phyloP scores from a whole-genome alignment of 2,888 invertebrate species.

The Aproaerema taeniolella region DNA sequence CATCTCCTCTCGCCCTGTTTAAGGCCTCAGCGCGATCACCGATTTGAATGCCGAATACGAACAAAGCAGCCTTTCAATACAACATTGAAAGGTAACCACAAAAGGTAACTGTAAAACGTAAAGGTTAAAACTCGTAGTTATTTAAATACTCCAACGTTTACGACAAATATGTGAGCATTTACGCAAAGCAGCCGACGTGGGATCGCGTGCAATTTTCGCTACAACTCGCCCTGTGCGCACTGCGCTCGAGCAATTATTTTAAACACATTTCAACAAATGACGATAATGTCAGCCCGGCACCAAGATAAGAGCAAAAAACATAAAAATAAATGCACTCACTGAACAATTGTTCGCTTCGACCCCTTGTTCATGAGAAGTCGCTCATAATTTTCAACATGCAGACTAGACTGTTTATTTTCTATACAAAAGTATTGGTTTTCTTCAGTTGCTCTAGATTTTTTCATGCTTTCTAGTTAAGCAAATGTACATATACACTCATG shows the following conservation, averaged over 20 bases:
- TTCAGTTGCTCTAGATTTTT: slow-evolving; percentile 8
- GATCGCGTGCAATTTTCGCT: slow-evolving; percentile 71
- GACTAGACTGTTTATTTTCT: slow-evolving; percentile 15
- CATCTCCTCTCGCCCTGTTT: no score
- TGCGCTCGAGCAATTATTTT: slow-evolving; percentile 70
- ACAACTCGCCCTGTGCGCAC: slow-evolving; percentile 62
- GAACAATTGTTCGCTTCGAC: slow-evolving; percentile 51
- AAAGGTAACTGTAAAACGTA: slow-evolving; percentile 37
- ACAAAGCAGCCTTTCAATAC: slow-evolving; percentile 21
- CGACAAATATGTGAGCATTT: slow-evolving; percentile 74
- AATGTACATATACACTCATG: no score
- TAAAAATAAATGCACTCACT: slow-evolving; percentile 45
- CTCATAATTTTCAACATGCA: slow-evolving; percentile 24
- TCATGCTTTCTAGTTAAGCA: no score
- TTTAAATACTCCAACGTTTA: slow-evolving; percentile 53
- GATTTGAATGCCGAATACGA: slow-evolving; percentile 30
- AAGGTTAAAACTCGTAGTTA: slow-evolving; percentile 33
- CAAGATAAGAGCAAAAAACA: slow-evolving; percentile 56
- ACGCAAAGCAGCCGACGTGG: slow-evolving; percentile 54
- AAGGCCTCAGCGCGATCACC: slow-evolving; percentile 16
- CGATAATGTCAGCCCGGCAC: slow-evolving; percentile 64
- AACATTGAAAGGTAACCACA: slow-evolving; percentile 28
- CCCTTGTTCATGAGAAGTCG: slow-evolving; percentile 35
- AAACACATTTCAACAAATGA: slow-evolving; percentile 77
- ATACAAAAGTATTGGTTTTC: slow-evolving; percentile 6